A percentile compares a stretch with the other conserved stretches of the same genome.
phyloP scores from a whole-genome alignment of 2,797 vertebrate genomes.

The Chaenodraco wilsoni region DNA sequence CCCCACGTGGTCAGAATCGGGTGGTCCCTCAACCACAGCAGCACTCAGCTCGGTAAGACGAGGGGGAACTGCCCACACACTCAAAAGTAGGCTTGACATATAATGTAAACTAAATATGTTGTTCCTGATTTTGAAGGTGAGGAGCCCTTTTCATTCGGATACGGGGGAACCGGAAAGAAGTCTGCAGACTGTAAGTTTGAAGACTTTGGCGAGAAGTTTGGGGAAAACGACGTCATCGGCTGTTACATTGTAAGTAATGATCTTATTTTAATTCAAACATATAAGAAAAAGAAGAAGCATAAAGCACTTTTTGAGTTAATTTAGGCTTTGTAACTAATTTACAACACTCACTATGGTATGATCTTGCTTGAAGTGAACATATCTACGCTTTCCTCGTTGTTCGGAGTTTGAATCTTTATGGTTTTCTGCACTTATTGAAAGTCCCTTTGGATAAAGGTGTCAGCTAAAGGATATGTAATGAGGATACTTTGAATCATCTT shows the following conservation, averaged over 20 bases:
- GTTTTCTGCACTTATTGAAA: no score
- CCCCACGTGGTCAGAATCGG: constrained; percentile 95
- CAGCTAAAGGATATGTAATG: no score
- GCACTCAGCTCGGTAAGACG: constrained; percentile 91
- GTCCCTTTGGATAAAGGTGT: no score
- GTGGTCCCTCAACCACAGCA: constrained; percentile 94
- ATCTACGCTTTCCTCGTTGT: no score
- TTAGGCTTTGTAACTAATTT: no score
- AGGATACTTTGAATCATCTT: background rate
- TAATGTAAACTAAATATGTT: constrained; percentile 44
- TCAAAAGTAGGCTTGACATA: background rate
- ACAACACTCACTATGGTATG: no score
- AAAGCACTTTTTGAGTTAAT: no score
- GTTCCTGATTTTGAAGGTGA: constrained; percentile 82
- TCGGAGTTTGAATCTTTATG: no score
- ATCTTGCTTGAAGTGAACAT: no score
- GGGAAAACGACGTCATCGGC: constrained; percentile 93
- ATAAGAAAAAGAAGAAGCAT: no score
- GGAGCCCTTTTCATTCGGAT: constrained; percentile 93
- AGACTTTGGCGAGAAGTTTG: constrained; percentile 91
- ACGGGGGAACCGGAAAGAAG: constrained; percentile 94
- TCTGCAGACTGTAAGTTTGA: constrained; percentile 91
- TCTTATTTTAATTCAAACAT: no score
- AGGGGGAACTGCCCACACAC: background rate
- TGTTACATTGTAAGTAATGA: constrained; percentile 88